These are phyloP conservation scores for Hipparchia sbordonii DNA, from an alignment of 2,888 invertebrate species.

Conservation along the genomic window DNA sequence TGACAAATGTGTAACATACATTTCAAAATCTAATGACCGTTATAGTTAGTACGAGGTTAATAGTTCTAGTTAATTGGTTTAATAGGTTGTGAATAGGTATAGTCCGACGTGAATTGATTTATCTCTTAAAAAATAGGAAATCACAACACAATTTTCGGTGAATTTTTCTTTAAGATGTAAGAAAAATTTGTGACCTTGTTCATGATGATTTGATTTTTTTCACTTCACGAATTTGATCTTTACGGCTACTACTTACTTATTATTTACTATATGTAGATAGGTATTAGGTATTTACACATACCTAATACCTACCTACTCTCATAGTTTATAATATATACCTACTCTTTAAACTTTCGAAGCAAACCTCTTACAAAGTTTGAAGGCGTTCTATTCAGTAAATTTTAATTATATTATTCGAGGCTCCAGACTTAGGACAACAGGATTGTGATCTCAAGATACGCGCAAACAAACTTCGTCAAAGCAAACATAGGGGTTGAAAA, in stretches of 20 bases:
- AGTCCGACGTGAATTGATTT: no score
- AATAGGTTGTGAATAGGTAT: no score
- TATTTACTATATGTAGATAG: no score
- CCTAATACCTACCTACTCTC: not conserved
- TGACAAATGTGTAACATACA: constrained; percentile 1
- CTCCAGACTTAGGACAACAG: constrained; percentile 13
- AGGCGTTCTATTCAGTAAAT: constrained; percentile 16
- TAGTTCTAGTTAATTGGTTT: no score
- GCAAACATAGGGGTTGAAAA: constrained; percentile 18
- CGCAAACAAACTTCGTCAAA: constrained; percentile 25
- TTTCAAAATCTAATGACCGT: not conserved
- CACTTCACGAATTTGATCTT: no score
- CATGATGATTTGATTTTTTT: no score
- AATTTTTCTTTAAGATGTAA: not conserved
- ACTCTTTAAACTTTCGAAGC: constrained; percentile 10
- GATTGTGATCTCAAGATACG: constrained; percentile 31
- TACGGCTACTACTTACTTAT: no score
- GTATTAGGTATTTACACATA: no score
- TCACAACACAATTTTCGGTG: not conserved
- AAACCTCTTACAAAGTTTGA: constrained; percentile 11
- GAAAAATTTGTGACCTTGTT: no score
- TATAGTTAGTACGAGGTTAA: not conserved
- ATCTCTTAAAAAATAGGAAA: not conserved
- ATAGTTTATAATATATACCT: constrained; percentile 1
- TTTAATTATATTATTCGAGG: constrained; percentile 22